Base-by-base conservation (phyloP, 2,888 invertebrate species). In the Trilocha varians region DNA sequence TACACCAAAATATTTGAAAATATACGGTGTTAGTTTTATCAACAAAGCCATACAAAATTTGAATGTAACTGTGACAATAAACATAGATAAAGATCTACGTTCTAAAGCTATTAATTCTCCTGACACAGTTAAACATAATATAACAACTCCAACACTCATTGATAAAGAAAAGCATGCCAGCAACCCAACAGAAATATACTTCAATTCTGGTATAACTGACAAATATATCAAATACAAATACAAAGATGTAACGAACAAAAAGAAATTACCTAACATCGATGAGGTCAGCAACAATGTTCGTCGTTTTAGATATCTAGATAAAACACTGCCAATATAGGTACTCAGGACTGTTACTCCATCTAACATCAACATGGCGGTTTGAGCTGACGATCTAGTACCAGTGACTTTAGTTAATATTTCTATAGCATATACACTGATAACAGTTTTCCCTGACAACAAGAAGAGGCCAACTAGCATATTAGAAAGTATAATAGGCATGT, bases 341-440 rank as follows among this genome's bases (percentile, higher is more conserved):
- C 65, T 56, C 0, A 53, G 11, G 2, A 73, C 57, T 8, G 70
- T 65, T 0, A 71, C 44, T 1, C 65, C 74, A 36, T 73, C 72
- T 37, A 73, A 46, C 32, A 69, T 59, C 11, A 72, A 42, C 66
- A 73, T 69, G 1, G 53, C 59, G 0, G 44, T 52, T n/a, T 72
- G 71, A 0, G 71, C 70, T 0, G 58, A 55, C 0, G 48, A 42
- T 45, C 69, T 63, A 17, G 45, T 59, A 0, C 42, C 38, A 0
- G 65, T 67, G 9, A 72, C 66, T 38, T 59, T 62, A 37, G 59
- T 67, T 13, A 68, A 49, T 16, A 71, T 61, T 43, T 70, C 72
- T 17, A 70, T 47, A 3, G 63, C 66, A 32, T 67, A 72, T 0
- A 69, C 40, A 3, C 58, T 50, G 42, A 53, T 64, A 0, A 67